These are phyloP conservation scores for Neuroterus valhalla DNA, from an alignment of 1,140 invertebrate species.

Conservation along the genomic window DNA sequence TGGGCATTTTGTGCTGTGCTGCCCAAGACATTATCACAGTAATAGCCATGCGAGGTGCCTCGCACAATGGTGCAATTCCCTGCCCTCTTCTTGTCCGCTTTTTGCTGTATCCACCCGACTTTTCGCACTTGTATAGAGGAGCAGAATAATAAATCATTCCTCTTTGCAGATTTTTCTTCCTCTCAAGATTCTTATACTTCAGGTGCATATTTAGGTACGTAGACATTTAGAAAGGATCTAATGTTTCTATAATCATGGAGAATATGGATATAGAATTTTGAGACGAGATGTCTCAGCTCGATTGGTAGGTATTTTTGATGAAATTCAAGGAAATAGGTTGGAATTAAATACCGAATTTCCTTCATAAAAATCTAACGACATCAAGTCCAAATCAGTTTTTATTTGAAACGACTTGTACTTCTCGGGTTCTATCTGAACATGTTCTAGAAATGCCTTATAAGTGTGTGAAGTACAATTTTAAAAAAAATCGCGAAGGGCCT, in stretches of 20 bases:
- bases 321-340: no score
- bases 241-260: not conserved
- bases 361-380: no score
- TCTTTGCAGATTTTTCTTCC: slow-evolving; percentile 14
- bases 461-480: no score
- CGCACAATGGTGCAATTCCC: slow-evolving; percentile 59
- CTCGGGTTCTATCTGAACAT: no score
- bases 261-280: no score
- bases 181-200: not conserved
- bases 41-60: slow-evolving; percentile 60
- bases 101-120: slow-evolving; percentile 14
- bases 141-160: not conserved
- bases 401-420: no score
- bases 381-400: no score
- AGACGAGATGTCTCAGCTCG: no score
- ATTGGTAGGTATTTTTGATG: no score
- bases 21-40: slow-evolving; percentile 68
- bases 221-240: not conserved
- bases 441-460: no score
- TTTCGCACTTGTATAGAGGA: not conserved
- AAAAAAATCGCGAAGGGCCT: no score
- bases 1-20: slow-evolving; percentile 67
- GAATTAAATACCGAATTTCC: no score
- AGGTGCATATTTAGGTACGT: not conserved
- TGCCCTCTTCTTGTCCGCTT: slow-evolving; percentile 22